phyloP scores from a whole-genome alignment of 2,888 invertebrate genomes.

The Drosophila pseudotalamancana region DNA sequence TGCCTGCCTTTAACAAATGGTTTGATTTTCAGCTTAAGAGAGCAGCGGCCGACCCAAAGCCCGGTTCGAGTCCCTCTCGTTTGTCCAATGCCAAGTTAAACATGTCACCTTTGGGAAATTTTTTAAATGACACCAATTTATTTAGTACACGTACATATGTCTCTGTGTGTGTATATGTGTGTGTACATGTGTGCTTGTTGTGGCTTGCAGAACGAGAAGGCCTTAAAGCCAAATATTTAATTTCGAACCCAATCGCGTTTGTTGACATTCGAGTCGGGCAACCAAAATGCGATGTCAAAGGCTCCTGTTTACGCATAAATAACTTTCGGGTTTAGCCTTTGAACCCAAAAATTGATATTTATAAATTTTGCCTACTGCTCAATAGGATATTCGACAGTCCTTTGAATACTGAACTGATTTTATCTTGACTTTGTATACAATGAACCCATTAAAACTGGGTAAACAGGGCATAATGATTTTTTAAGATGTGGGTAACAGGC shows the following conservation, averaged over 20 bases:
- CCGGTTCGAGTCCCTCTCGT: constrained; percentile 19
- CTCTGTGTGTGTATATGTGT: constrained; percentile 2
- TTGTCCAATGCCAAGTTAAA: constrained; percentile 51
- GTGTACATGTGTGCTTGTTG: constrained; percentile 13
- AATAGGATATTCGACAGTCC: background rate
- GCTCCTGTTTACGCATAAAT: constrained; percentile 73
- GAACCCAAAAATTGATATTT: constrained; percentile 45
- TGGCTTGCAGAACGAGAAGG: constrained; percentile 50
- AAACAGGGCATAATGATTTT: too few relatives aligned
- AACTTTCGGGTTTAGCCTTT: constrained; percentile 54
- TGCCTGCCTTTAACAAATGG: constrained; percentile 65
- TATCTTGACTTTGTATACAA: background rate
- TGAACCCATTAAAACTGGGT: too few relatives aligned
- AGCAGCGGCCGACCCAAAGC: constrained; percentile 29
- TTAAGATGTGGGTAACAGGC: too few relatives aligned
- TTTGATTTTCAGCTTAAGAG: constrained; percentile 75
- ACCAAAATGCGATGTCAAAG: constrained; percentile 56
- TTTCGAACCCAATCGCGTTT: constrained; percentile 52
- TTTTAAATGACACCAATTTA: constrained; percentile 75
- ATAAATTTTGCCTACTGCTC: constrained; percentile 1
- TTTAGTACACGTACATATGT: constrained; percentile 51
- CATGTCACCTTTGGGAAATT: constrained; percentile 75
- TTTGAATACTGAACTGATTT: background rate
- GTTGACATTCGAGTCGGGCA: constrained; percentile 57
- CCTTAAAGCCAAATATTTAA: constrained; percentile 67